These are phyloP conservation scores for Drosophila rhopaloa DNA, from an alignment of 1,140 invertebrate species.

Conservation along the genomic window DNA sequence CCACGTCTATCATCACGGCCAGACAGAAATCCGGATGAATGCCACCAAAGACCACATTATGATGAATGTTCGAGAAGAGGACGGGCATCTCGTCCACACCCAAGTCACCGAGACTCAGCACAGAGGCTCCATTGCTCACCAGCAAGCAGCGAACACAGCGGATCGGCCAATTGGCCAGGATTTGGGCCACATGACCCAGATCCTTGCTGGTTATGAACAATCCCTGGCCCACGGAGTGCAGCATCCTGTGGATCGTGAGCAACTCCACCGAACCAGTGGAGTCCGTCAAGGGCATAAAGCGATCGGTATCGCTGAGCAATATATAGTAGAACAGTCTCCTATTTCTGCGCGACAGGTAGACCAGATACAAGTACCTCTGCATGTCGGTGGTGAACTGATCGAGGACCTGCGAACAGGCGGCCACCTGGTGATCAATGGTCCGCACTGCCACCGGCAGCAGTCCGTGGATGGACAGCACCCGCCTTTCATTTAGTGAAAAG, in stretches of 20 bases:
- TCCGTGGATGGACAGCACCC: slow-evolving; percentile 93
- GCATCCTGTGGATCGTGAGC: slow-evolving; percentile 74
- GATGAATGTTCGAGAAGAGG: slow-evolving; percentile 94
- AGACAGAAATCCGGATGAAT: slow-evolving; percentile 95
- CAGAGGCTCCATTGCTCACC: slow-evolving; percentile 97
- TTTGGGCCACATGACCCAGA: slow-evolving; percentile 94
- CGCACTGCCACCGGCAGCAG: slow-evolving; percentile 92
- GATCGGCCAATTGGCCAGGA: slow-evolving; percentile 93
- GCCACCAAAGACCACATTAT: slow-evolving; percentile 96
- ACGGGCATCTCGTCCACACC: slow-evolving; percentile 98
- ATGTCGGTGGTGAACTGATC: slow-evolving; percentile 90
- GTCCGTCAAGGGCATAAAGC: slow-evolving; percentile 89
- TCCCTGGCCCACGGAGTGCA: slow-evolving; percentile 86
- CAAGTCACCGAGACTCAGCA: slow-evolving; percentile 96
- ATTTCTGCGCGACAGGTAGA: slow-evolving; percentile 91
- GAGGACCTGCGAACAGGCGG: slow-evolving; percentile 89
- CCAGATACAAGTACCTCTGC: slow-evolving; percentile 93
- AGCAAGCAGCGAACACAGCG: slow-evolving; percentile 92
- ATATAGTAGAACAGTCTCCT: slow-evolving; percentile 97
- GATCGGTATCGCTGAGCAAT: slow-evolving; percentile 93
- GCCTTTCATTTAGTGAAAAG: slow-evolving; percentile 93
- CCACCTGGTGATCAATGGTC: slow-evolving; percentile 93
- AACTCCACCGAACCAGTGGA: slow-evolving; percentile 98
- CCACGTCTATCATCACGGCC: slow-evolving; percentile 96
- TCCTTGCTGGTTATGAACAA: slow-evolving; percentile 99